phyloP scores from a whole-genome alignment of 2,797 vertebrate genomes.

The Cossypha niveicapilla region DNA sequence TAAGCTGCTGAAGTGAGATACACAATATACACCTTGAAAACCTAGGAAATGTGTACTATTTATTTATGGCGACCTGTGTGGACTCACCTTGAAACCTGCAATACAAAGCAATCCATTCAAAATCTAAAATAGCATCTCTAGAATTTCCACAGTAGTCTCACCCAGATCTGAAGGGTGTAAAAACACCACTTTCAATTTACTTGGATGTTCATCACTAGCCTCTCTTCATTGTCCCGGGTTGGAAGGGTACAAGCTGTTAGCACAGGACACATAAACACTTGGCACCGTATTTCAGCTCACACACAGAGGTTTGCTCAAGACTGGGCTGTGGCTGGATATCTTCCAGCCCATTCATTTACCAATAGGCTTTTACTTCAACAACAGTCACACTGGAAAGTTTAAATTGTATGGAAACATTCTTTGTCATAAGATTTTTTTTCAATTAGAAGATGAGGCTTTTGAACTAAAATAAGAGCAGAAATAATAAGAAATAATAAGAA shows the following conservation, averaged over 20 bases:
- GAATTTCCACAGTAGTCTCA: background rate
- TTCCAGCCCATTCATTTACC: background rate
- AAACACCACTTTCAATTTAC: background rate
- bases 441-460: background rate
- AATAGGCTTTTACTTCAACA: background rate
- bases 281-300: background rate
- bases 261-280: background rate
- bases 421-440: background rate
- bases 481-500: no score
- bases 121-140: background rate
- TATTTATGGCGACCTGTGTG: background rate
- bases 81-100: background rate
- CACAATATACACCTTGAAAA: background rate
- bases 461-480: background rate
- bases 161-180: background rate
- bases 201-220: background rate
- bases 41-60: background rate
- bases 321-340: background rate
- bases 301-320: background rate
- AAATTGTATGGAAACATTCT: background rate
- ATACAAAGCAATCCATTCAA: background rate
- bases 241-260: background rate
- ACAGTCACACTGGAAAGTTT: background rate
- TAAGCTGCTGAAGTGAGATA: background rate
- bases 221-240: background rate